These are phyloP conservation scores for Diploptera punctata DNA, from an alignment of 2,888 invertebrate species.

Conservation along the genomic window DNA sequence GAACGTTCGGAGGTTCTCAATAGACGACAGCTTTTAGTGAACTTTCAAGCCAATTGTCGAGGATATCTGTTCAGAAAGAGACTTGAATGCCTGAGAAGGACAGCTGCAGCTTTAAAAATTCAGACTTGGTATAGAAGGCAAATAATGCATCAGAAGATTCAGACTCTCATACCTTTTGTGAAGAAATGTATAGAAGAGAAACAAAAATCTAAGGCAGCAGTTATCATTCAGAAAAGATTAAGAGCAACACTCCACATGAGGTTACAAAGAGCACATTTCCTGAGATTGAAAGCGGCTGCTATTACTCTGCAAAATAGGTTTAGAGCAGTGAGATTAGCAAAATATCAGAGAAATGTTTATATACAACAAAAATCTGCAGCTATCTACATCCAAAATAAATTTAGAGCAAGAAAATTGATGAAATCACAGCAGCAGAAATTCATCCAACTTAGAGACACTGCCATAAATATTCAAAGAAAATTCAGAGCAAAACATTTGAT, in stretches of 20 bases:
- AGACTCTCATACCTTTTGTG: not conserved
- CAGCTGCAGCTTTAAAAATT: conserved; percentile 32
- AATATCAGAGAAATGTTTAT: not conserved
- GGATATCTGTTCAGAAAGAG: conserved; percentile 2
- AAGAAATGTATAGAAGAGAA: not conserved
- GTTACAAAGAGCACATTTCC: not conserved
- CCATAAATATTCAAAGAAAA: conserved; percentile 3
- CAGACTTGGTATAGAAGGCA: conserved; percentile 37
- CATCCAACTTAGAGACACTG: not conserved
- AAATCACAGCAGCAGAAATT: not conserved
- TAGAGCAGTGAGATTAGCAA: not conserved
- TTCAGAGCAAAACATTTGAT: not conserved
- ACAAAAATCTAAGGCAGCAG: not conserved
- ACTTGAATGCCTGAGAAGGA: not conserved
- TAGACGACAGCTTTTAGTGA: conserved; percentile 41
- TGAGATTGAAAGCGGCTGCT: not conserved
- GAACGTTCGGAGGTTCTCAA: conserved; percentile 40
- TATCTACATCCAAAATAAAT: conserved; percentile 5
- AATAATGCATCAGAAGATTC: conserved; percentile 38
- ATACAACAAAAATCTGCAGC: not conserved
- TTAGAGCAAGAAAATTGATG: not conserved
- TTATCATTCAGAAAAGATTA: conserved; percentile 19
- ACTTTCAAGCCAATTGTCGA: conserved; percentile 51
- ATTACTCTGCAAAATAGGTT: not conserved
- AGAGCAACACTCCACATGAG: not conserved